Conservation (phyloP, 2,797 vertebrate genomes). For the Rallus crepitans region DNA sequence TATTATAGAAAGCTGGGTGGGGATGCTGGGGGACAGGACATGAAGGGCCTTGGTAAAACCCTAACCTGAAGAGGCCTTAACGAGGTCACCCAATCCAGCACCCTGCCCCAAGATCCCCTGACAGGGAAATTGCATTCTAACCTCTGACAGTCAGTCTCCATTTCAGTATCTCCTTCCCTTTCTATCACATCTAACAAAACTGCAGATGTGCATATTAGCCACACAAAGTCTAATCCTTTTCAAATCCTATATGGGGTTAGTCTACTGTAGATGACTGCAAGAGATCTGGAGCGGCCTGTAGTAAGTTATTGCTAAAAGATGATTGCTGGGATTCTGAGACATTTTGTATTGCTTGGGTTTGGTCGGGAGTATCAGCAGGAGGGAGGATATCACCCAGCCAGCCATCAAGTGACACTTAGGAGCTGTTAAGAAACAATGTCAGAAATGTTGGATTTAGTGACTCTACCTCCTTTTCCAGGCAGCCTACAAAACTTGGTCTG, state of each 20-base stretch:
- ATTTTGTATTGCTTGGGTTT: not conserved
- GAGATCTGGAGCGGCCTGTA: not conserved
- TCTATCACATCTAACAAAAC: not conserved
- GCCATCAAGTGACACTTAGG: not conserved
- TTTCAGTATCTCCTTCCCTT: not conserved
- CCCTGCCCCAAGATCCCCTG: not conserved
- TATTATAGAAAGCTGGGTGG: not conserved
- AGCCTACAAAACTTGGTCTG: not conserved
- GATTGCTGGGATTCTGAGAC: not conserved
- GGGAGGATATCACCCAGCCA: not conserved
- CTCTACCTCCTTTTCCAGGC: not conserved
- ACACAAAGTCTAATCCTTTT: not conserved
- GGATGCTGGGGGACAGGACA: rapidly evolving
- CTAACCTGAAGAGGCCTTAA: not conserved
- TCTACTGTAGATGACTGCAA: not conserved
- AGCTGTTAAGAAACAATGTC: not conserved
- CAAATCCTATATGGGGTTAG: not conserved
- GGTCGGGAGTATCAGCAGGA: not conserved
- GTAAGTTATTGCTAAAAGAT: not conserved
- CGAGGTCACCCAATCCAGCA: not conserved
- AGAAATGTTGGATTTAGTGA: not conserved
- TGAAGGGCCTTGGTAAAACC: not conserved
- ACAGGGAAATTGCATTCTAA: not conserved
- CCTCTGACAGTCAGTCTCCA: not conserved
- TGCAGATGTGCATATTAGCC: not conserved